Evolutionary conservation across 2,888 invertebrate species (phyloP), one percentile per base, ranked within the genome.

Genomic region (Neoascia interrupta): DNA sequence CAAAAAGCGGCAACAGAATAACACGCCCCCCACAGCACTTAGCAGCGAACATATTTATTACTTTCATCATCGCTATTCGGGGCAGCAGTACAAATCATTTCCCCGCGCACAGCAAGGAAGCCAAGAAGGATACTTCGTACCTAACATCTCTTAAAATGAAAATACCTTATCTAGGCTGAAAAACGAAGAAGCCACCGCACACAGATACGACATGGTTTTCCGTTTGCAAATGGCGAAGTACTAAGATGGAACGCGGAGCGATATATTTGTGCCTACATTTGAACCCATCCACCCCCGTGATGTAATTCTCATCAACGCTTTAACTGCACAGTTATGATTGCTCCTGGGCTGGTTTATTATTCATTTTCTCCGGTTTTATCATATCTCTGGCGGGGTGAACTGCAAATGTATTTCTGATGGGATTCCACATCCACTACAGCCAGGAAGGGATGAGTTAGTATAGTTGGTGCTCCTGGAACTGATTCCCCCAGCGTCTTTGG

Each of bases 351-450:
- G 56, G 58, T 66, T 73, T 73, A 73, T 66, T 66, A 73, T 73
- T 73, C 58, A 73, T 73, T 66, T 73, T 66, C 51, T 28, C 23
- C 51, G 51, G 36, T 58, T 66, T 66, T 73, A 66, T 66, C 43
- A 36, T 58, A 64, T 64, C 47, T 70, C 34, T 49, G 21, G 26
- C 6, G 28, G 45, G 61, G 61, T 16, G 11, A 63, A 34, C 56
- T 13, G 47, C 31, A 73, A 73, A 73, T 73, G 73, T 73, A 43
- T 73, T 73, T 58, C 66, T 73, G 51, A 73, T 73, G 73, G 58
- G 51, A 51, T 56, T 64, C 13, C 41, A 51, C 41, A 26, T 26
- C 10, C 26, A 26, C 10, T 5, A 10, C 36, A 18, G 11, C 31
- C 2, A 5, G 23, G 3, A 10, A 26, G 6, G 26, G 26, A 26